Evolutionary conservation across 2,113 vertebrate genomes (phyloP).

Genomic region (Elachura formosa): DNA sequence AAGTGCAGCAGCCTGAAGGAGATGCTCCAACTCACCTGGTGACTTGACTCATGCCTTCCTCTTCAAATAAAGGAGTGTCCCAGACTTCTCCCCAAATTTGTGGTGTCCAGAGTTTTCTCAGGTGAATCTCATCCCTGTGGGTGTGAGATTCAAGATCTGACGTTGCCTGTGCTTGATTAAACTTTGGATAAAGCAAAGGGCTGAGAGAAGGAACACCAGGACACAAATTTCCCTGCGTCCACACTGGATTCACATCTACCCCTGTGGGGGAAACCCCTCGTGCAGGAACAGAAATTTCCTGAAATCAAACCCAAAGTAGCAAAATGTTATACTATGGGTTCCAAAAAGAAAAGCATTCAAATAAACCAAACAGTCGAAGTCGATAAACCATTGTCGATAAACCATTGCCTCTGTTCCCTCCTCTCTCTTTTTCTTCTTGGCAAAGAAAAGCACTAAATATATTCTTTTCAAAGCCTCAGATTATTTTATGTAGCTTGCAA

Average conservation of each 20-base stretch:
- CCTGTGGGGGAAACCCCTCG: rapidly evolving
- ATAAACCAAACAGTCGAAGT: neutral
- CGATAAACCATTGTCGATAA: too few relatives aligned
- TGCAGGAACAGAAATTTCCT: neutral
- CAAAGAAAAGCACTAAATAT: neutral
- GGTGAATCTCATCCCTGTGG: neutral
- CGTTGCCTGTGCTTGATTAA: neutral
- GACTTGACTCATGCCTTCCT: rapidly evolving
- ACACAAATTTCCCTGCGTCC: neutral
- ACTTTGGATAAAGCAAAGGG: neutral
- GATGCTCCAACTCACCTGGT: neutral
- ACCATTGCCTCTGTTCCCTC: neutral
- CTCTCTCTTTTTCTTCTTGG: neutral
- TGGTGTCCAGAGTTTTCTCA: neutral
- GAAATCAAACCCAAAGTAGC: neutral
- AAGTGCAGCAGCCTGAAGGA: neutral
- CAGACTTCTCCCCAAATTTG: neutral
- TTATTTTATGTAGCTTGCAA: neutral
- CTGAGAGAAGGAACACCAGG: neutral
- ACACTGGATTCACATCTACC: rapidly evolving
- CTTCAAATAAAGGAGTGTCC: neutral
- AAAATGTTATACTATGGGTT: neutral
- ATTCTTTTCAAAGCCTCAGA: neutral
- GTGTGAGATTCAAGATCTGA: neutral
- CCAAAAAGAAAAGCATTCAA: neutral